Conservation (phyloP, 2,113 vertebrate genomes). For the Grammomys dolichurus region DNA sequence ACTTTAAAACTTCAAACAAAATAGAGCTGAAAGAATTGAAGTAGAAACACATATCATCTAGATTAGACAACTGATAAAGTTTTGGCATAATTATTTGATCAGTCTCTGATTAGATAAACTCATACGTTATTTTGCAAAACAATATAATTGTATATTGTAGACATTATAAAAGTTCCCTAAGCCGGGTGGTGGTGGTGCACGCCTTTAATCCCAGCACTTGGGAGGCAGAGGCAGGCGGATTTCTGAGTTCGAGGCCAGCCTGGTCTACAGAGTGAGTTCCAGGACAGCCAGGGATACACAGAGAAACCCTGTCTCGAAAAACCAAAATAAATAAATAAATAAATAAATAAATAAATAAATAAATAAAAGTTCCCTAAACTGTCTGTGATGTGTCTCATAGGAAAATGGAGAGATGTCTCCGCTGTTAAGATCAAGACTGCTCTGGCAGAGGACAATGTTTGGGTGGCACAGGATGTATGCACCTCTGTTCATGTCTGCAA, state of each 20-base stretch:
- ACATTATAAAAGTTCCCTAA: background rate
- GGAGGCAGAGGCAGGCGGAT: too few relatives aligned
- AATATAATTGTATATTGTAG: slow-evolving; percentile 59
- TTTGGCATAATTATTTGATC: slow-evolving; percentile 41
- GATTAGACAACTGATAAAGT: slow-evolving; percentile 52
- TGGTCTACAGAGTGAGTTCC: too few relatives aligned
- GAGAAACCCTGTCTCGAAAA: too few relatives aligned
- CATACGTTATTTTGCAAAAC: background rate
- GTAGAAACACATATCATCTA: background rate
- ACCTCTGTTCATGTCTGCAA: background rate
- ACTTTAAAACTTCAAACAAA: slow-evolving; percentile 30
- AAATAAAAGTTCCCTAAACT: background rate
- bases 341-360: too few relatives aligned
- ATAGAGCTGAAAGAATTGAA: slow-evolving; percentile 63
- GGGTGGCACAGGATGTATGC: too few relatives aligned
- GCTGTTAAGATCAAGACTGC: background rate
- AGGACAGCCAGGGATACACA: too few relatives aligned
- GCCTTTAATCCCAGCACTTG: too few relatives aligned
- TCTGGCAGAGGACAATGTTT: background rate
- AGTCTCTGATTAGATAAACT: background rate
- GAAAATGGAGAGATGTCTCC: background rate
- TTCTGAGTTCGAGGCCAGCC: too few relatives aligned
- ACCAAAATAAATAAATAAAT: too few relatives aligned
- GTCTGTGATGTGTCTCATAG: background rate
- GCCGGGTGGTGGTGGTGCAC: too few relatives aligned